Conservation (phyloP, 2,113 vertebrate genomes). For the Uria aalge region DNA sequence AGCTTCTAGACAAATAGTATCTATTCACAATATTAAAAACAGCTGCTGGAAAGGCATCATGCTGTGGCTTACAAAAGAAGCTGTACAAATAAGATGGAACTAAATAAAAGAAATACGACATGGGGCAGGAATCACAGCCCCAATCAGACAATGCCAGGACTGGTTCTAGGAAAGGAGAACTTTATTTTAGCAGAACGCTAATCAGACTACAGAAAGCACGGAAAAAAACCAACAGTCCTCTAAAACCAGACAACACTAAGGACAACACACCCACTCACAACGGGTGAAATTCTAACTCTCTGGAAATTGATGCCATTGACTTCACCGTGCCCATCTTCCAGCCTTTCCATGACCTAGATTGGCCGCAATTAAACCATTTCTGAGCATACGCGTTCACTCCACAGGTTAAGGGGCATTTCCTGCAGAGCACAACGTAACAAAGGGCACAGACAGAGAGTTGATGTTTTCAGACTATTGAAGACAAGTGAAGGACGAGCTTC, state of each 20-base stretch:
- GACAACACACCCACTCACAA: background rate
- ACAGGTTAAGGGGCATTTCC: background rate
- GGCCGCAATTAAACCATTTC: background rate
- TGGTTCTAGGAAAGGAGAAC: constrained; percentile 3
- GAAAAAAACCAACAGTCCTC: background rate
- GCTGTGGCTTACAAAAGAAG: constrained; percentile 46
- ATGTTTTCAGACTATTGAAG: background rate
- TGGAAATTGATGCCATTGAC: background rate
- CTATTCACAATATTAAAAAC: constrained; percentile 36
- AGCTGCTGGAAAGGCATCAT: constrained; percentile 37
- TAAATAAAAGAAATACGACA: constrained; percentile 10
- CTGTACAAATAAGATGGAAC: constrained; percentile 24
- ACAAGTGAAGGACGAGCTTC: background rate
- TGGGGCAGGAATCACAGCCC: constrained; percentile 18
- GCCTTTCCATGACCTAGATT: background rate
- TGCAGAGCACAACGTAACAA: background rate
- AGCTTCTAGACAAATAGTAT: constrained; percentile 53
- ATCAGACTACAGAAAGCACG: background rate
- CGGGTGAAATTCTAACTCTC: background rate
- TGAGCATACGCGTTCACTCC: background rate
- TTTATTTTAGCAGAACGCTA: background rate
- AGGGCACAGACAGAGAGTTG: background rate
- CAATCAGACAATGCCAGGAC: background rate
- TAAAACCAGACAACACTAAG: background rate
- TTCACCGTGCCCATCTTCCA: background rate